Base-by-base conservation (phyloP, 2,888 invertebrate genomes). In the Lepidocyrtoides sp. region DNA sequence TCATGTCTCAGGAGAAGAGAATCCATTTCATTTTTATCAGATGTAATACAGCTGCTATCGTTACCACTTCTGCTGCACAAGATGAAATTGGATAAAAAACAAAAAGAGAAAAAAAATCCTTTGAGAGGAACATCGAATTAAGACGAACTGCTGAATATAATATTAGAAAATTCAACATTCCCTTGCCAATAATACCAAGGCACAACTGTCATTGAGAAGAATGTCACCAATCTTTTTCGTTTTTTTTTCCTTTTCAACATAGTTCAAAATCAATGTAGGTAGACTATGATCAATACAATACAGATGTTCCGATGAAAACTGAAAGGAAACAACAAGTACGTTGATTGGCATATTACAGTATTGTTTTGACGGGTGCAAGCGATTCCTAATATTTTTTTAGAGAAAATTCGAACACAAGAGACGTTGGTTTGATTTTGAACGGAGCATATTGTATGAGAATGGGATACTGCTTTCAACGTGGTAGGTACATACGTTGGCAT, bases 231-330 rank as follows among this genome's bases (percentile, higher is more conserved):
- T 36, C n/a, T 26, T 60, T 23, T 8, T 23, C 51, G 1, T n/a
- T 51, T 1, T n/a, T 12, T 2, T 51, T 51, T n/a, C 51, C 12
- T 44, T n/a, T n/a, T n/a, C 36, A 2, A 36, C 36, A 36, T 51
- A 51, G n/a, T n/a, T n/a, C n/a, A 2, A 12, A n/a, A 29, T 63
- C 63, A 63, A 63, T 14, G n/a, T n/a, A n/a, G n/a, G 66, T 8
- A 23, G 14, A 4, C 41, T 60, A 20, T 66, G 84, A 84, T 69
- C 69, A 69, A 84, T 84, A 84, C 12, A 32, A 26, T n/a, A 84
- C 84, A 84, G 84, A 84, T 51, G 60, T 79, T 23, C 36, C 5
- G 17, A 20, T 1, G 54, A 14, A 20, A 20, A 54, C 8, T n/a
- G 54, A 54, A 54, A 1, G 54, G 1, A 54, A 57, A 57, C 36